phyloP scores from a whole-genome alignment of 2,797 vertebrate genomes.

The Acanthurus leucopareius region DNA sequence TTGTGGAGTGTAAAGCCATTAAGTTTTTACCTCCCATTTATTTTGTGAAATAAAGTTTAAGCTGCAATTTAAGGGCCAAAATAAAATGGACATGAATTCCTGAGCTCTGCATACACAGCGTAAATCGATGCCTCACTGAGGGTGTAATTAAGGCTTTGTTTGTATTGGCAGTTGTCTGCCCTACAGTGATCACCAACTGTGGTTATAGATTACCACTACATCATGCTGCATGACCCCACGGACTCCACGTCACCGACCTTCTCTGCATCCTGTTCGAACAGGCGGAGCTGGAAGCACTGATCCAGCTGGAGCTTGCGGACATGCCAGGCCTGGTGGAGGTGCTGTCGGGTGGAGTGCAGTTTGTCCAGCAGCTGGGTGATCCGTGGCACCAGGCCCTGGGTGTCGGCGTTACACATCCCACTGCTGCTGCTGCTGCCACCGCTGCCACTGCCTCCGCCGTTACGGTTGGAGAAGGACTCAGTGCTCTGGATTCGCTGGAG shows the following conservation, averaged over 20 bases:
- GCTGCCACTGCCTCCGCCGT: slow-evolving; percentile 81
- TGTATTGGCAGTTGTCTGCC: slow-evolving; percentile 51
- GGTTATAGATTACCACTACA: slow-evolving; percentile 65
- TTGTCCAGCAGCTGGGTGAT: slow-evolving; percentile 94
- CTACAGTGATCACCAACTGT: slow-evolving; percentile 48
- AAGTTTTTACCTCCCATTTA: background rate
- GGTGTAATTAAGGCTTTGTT: slow-evolving; percentile 59
- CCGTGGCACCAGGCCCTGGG: slow-evolving; percentile 94
- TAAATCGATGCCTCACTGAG: slow-evolving; percentile 51
- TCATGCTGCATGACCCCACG: slow-evolving; percentile 13
- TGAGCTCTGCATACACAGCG: slow-evolving; percentile 2
- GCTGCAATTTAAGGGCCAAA: background rate
- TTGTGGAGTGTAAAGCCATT: background rate
- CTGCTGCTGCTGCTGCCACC: slow-evolving; percentile 82
- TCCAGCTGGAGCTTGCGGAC: slow-evolving; percentile 93
- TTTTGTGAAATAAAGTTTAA: slow-evolving; percentile 30
- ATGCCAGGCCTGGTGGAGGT: slow-evolving; percentile 98
- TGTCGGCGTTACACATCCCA: slow-evolving; percentile 89
- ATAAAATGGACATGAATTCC: slow-evolving; percentile 1
- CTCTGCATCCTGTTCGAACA: slow-evolving; percentile 97
- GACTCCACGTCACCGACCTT: slow-evolving; percentile 86
- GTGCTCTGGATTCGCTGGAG: slow-evolving; percentile 98
- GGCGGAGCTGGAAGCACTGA: slow-evolving; percentile 97
- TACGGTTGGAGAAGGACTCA: slow-evolving; percentile 94
- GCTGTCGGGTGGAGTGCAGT: slow-evolving; percentile 94